Percentiles rank a stretch among this genome's conserved stretches.
Conservation (phyloP, 1,140 invertebrate species). For the Bactericera cockerelli region DNA sequence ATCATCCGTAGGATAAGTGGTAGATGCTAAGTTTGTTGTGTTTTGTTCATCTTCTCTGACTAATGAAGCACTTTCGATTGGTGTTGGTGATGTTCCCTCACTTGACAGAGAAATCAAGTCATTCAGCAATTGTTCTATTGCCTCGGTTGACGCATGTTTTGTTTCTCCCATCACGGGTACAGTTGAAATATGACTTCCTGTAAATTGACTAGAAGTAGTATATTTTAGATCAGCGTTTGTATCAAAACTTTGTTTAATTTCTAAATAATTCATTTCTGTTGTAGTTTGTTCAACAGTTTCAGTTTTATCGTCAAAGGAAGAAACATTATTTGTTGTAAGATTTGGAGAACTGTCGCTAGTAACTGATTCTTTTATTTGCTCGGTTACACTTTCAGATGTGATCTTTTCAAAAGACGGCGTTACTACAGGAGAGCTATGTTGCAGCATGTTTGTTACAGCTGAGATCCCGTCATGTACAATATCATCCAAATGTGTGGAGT, state of each 20-base stretch:
- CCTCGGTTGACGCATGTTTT: constrained; percentile 3
- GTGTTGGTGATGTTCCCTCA: not conserved
- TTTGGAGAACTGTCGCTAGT: not conserved
- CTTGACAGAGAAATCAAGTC: not conserved
- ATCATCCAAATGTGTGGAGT: constrained; percentile 2
- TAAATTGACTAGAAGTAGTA: not conserved
- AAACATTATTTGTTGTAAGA: not conserved
- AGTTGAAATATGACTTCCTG: not conserved
- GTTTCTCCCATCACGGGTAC: constrained; percentile 4
- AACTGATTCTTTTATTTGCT: not conserved
- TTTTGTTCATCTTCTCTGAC: not conserved
- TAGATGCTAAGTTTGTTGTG: not conserved
- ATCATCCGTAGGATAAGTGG: not conserved
- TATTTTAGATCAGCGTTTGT: not conserved
- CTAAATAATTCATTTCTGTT: not conserved
- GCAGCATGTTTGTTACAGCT: constrained; percentile 22
- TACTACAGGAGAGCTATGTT: constrained; percentile 7
- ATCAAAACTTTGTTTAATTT: constrained; percentile 1
- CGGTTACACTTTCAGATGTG: not conserved
- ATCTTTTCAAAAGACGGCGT: not conserved
- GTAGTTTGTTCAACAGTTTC: constrained; percentile 1
- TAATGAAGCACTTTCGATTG: not conserved
- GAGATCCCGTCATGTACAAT: constrained; percentile 22
- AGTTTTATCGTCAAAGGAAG: not conserved
- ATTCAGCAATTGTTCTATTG: not conserved